Conservation (phyloP, 2,113 vertebrate genomes). For the Pluvianellus socialis region DNA sequence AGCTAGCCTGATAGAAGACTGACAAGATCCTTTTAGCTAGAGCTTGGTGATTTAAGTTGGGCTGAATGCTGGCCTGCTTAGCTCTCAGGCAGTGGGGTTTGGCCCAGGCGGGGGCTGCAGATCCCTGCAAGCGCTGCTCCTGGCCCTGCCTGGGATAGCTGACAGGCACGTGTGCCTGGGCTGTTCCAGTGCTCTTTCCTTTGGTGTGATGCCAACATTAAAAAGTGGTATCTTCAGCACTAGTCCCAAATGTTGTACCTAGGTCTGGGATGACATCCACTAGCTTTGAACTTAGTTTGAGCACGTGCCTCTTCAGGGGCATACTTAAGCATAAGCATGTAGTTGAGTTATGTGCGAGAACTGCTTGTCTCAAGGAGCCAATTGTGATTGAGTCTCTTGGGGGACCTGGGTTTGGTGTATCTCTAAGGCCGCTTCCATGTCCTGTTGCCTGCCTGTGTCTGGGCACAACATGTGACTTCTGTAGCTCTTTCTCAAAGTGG, state of each 20-base stretch:
- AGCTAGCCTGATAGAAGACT: neutral
- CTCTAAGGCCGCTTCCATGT: neutral
- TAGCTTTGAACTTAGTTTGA: neutral
- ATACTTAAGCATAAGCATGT: neutral
- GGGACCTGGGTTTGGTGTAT: neutral
- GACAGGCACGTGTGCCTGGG: neutral
- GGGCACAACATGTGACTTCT: neutral
- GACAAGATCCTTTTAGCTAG: neutral
- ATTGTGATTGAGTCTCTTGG: neutral
- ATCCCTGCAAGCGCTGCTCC: neutral
- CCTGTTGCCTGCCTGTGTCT: neutral
- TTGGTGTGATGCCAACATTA: neutral
- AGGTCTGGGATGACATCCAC: no score
- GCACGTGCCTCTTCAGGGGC: neutral
- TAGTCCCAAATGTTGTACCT: neutral
- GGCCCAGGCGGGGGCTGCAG: neutral
- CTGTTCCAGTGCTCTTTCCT: neutral
- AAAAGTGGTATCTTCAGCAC: neutral
- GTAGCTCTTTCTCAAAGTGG: neutral
- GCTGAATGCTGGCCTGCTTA: neutral
- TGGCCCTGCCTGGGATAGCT: neutral
- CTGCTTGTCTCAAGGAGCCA: neutral
- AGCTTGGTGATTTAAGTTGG: neutral
- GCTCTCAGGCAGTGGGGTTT: neutral
- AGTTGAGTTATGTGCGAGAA: neutral